Base-by-base conservation (phyloP, 1,140 invertebrate genomes). In the Lepidotrigona ventralis region DNA sequence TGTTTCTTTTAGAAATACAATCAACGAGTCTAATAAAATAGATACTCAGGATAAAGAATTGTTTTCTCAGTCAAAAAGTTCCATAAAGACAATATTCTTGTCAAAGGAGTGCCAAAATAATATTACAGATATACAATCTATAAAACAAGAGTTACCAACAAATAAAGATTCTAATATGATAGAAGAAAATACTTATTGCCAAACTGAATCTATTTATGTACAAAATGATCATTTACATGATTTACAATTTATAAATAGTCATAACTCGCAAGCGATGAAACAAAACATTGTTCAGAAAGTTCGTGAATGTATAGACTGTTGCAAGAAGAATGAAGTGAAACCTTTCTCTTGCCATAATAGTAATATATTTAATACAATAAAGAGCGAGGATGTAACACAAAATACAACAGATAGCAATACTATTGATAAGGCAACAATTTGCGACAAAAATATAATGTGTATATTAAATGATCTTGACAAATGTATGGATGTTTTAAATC, bases 401-500 rank as follows among this genome's bases (percentile, higher is more conserved):
- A 75, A 79, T 72, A 60, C 64, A 60, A 70, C 73, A 58, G 53
- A 79, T 17, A 71, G 76, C 58, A 71, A 85, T 33, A n/a, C 46
- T 6, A 73, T 51, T 0, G 51, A 80, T 33, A 63, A 79, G 17
- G 80, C 79, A 51, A 54, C 77, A 23, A 64, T 74, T 21, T 81
- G 70, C 12, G 74, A 84, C 23, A 74, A 76, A 14, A 86, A 78
- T 74, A 64, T 78, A 63, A 81, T 86, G 21, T 70, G 76, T 17
- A 82, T 77, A 56, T 14, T 86, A 29, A 85, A 29, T 15, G 76
- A 88, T 80, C 19, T 82, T 29, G 79, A 84, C 73, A 86, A 72
- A 70, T 83, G 73, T 58, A 86, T 83, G 85, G 86, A 85, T 58
- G 86, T 91, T 79, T 73, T 85, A 21, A 86, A 86, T 81, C 79